Conservation (phyloP, 2,797 vertebrate species). For the Schizopygopsis pylzovi region DNA sequence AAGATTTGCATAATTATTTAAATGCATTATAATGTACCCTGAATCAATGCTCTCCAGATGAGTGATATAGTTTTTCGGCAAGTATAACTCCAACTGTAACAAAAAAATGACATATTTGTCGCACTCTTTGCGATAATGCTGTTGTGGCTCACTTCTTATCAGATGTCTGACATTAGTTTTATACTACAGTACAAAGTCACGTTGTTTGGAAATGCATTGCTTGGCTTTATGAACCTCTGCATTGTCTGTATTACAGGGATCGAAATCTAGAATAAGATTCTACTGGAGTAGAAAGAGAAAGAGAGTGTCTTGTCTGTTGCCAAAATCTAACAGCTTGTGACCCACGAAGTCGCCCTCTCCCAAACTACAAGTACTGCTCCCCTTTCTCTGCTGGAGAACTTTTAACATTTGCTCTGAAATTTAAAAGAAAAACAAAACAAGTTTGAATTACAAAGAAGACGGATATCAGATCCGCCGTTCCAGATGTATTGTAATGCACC, state of each 20-base stretch:
- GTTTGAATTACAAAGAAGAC: conserved; percentile 75
- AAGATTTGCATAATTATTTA: conserved; percentile 58
- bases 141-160: conserved; percentile 66
- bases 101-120: conserved; percentile 22
- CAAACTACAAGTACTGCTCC: conserved; percentile 89
- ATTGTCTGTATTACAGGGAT: conserved; percentile 52
- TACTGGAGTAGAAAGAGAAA: conserved; percentile 49
- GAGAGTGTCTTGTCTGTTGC: conserved; percentile 78
- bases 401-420: conserved; percentile 91
- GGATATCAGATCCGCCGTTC: conserved; percentile 60
- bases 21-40: conserved; percentile 61
- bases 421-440: conserved; percentile 85
- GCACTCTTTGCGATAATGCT: not conserved
- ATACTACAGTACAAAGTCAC: conserved; percentile 69
- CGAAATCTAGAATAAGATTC: not conserved
- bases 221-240: conserved; percentile 39
- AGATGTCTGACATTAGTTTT: conserved; percentile 38
- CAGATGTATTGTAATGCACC: conserved; percentile 33
- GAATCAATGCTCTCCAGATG: conserved; percentile 59
- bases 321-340: conserved; percentile 81
- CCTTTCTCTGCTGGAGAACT: conserved; percentile 88
- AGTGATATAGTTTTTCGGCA: conserved; percentile 42
- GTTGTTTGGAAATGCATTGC: conserved; percentile 57
- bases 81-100: conserved; percentile 34
- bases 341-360: conserved; percentile 76